Conservation (phyloP, 2,888 invertebrate species). For the Fragum sueziense region DNA sequence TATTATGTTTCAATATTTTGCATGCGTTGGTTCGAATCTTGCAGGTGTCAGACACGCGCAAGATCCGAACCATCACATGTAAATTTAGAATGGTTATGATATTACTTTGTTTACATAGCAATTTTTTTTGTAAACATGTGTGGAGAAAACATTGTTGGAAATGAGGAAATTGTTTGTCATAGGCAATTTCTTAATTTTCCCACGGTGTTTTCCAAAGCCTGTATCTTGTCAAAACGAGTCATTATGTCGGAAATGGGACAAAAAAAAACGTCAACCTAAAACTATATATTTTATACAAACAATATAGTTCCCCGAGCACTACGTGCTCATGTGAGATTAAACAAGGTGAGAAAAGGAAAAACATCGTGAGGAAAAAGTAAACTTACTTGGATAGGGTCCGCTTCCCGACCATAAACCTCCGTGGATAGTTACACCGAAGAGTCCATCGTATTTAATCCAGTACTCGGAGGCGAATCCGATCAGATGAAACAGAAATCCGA, state of each 20-base stretch:
- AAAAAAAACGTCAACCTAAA: no score
- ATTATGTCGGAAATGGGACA: background rate
- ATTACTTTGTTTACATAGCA: no score
- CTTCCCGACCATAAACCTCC: slow-evolving; percentile 38
- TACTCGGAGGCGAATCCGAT: slow-evolving; percentile 43
- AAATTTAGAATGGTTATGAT: no score
- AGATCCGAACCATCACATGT: no score
- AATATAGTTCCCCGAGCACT: no score
- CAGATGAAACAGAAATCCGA: slow-evolving; percentile 41
- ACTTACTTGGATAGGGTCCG: slow-evolving; percentile 35
- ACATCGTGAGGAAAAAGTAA: no score
- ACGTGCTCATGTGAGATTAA: no score
- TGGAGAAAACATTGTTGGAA: background rate
- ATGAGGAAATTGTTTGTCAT: background rate
- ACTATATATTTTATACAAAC: no score
- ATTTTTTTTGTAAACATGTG: background rate
- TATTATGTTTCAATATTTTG: no score
- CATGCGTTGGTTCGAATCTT: no score
- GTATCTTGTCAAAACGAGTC: background rate
- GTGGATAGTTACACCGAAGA: slow-evolving; percentile 20
- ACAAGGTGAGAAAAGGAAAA: no score
- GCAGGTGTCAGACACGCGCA: no score
- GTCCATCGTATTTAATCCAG: slow-evolving; percentile 17
- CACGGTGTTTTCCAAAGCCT: background rate
- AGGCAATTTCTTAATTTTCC: slow-evolving; percentile 2